phyloP scores from a whole-genome alignment of 2,113 vertebrate genomes.

The Rhodinocichla rosea region DNA sequence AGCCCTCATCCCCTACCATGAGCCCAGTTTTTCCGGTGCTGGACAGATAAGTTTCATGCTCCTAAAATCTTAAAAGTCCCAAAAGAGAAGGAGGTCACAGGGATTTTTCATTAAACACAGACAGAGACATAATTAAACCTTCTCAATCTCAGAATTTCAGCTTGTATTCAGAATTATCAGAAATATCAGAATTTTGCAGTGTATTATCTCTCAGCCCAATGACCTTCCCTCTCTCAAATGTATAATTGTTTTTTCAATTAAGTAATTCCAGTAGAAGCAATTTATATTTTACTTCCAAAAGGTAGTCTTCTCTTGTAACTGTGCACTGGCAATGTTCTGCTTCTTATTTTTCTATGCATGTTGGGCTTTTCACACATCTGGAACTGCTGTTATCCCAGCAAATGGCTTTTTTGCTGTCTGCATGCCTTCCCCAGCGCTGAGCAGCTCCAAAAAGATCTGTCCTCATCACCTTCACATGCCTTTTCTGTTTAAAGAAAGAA shows the following conservation, averaged over 20 bases:
- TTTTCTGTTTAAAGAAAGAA: not conserved
- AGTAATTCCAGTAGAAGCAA: not conserved
- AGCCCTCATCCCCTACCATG: not conserved
- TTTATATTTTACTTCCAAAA: not conserved
- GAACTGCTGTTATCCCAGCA: not conserved
- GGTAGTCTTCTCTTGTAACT: not conserved
- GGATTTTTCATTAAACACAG: not conserved
- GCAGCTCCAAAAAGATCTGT: not conserved
- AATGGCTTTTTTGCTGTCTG: not conserved
- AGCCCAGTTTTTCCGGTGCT: not conserved
- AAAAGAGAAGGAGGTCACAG: not conserved
- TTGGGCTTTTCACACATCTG: not conserved
- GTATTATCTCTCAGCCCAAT: not conserved
- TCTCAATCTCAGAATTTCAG: not conserved
- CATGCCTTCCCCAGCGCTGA: fast-evolving
- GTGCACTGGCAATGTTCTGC: not conserved
- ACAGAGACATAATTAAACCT: not conserved
- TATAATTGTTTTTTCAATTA: not conserved
- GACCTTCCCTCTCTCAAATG: not conserved
- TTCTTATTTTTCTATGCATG: not conserved
- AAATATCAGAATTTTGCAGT: not conserved
- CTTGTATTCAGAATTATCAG: not conserved
- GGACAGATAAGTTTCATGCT: not conserved
- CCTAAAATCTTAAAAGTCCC: not conserved
- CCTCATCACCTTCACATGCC: not conserved